Conservation (phyloP, 2,113 vertebrate genomes). For the Stegastes partitus region DNA sequence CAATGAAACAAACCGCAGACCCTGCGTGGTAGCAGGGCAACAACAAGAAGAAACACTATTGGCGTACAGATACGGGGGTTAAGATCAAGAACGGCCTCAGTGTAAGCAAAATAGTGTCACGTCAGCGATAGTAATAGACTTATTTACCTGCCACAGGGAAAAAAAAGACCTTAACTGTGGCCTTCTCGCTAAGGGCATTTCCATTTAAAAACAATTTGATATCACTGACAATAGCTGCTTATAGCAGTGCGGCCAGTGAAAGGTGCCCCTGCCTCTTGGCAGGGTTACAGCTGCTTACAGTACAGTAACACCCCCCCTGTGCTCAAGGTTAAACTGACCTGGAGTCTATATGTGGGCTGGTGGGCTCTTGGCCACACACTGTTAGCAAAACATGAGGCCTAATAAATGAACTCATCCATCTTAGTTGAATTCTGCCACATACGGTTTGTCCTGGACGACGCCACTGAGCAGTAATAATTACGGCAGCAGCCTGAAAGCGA, state of each 20-base stretch:
- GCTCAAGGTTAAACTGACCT: slow-evolving; percentile 86
- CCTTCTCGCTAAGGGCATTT: slow-evolving; percentile 44
- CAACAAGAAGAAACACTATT: neutral
- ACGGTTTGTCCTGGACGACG: slow-evolving; percentile 65
- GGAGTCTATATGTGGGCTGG: slow-evolving; percentile 69
- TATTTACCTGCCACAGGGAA: slow-evolving; percentile 3
- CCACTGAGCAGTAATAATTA: slow-evolving; percentile 64
- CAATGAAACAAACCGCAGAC: neutral
- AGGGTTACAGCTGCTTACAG: slow-evolving; percentile 68
- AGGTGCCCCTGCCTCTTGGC: slow-evolving; percentile 66
- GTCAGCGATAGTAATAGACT: neutral
- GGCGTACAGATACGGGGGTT: slow-evolving; percentile 13
- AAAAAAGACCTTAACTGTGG: slow-evolving; percentile 14
- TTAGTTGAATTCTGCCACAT: slow-evolving; percentile 72
- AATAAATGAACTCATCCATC: slow-evolving; percentile 85
- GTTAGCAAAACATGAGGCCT: slow-evolving; percentile 79
- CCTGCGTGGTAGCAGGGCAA: neutral
- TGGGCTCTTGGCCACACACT: slow-evolving; percentile 73
- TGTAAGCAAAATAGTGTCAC: neutral
- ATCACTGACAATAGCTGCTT: slow-evolving; percentile 34
- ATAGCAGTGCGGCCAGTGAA: slow-evolving; percentile 44
- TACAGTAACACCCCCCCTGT: slow-evolving; percentile 53
- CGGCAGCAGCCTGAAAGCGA: slow-evolving; percentile 38
- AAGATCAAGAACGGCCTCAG: neutral
- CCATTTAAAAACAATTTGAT: slow-evolving; percentile 58